Evolutionary conservation across 1,140 invertebrate genomes (phyloP).

Genomic region (Plectrocnemia conspersa): DNA sequence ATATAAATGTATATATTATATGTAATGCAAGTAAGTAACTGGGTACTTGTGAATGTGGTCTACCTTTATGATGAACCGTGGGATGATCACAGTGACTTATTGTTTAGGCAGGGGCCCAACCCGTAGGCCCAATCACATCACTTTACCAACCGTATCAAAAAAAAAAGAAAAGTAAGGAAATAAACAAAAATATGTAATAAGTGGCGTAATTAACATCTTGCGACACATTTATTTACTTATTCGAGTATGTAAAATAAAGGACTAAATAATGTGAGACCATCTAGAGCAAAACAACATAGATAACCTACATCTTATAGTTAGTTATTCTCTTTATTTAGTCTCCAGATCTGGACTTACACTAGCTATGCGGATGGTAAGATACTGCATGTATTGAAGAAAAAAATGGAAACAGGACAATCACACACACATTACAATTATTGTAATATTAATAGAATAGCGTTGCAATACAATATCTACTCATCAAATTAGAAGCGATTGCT

Average conservation of each 20-base stretch:
- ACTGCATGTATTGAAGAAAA: too few species aligned
- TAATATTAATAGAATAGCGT: too few species aligned
- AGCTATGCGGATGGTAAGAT: too few species aligned
- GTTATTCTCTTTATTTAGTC: too few species aligned
- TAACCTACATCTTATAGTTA: too few species aligned
- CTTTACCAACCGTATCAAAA: constrained; percentile 35
- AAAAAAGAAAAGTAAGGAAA: constrained; percentile 31
- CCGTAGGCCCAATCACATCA: constrained; percentile 32
- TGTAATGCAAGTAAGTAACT: constrained; percentile 42
- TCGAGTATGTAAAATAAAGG: neutral
- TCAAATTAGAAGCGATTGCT: too few species aligned
- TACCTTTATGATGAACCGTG: constrained; percentile 33
- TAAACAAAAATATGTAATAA: constrained; percentile 33
- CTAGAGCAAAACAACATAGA: constrained; percentile 8
- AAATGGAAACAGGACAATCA: too few species aligned
- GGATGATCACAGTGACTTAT: constrained; percentile 42
- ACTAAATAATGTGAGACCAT: constrained; percentile 18
- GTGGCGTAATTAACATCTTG: constrained; percentile 26
- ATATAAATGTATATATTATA: constrained; percentile 37
- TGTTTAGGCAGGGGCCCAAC: constrained; percentile 39
- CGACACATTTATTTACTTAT: constrained; percentile 12
- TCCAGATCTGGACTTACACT: too few species aligned
- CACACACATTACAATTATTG: too few species aligned
- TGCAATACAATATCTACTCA: too few species aligned
- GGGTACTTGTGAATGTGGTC: constrained; percentile 44